Base-by-base conservation (phyloP, 2,888 invertebrate genomes). In the Tigriopus californicus region DNA sequence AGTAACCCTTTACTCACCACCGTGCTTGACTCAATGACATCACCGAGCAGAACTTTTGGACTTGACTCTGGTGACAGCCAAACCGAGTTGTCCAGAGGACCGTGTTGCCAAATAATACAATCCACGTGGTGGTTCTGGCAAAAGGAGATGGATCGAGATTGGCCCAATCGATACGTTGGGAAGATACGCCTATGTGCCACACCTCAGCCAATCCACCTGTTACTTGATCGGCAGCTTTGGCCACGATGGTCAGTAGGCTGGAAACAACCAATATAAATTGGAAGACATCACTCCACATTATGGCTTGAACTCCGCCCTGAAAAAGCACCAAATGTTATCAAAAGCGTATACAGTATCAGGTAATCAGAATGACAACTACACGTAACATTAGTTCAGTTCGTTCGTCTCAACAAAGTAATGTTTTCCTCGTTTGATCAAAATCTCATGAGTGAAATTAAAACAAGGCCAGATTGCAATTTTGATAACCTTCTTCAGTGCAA, bases 91-190 rank as follows among this genome's bases (percentile, higher is more conserved):
- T 22, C 20, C 15, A 15, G 20, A 49, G 49, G 20, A 49, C 11
- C 5, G 22, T 22, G 13, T 49, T 18, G 15, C 49, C 49, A 49
- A 18, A 49, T 20, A 49, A 49, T 4, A 49, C 22, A 22, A 18
- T 22, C 49, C 15, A 49, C 13, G 49, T 49, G 5, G 49, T 49
- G 11, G 15, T 49, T 12, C 11, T 12, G 2, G 49, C 22, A 22
- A 49, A 49, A 6, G 49, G 49, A 5, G 49, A 49, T 3, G 49
- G 49, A 49, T 49, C 49, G 20, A 18, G 22, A 49, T 49, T 49
- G 15, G 49, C 49, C 49, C 49, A 49, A 20, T 49, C 20, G 13
- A 49, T 22, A 13, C 49, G 15, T 20, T 22, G 13, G 12, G 49
- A 20, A 5, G 49, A 18, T 5, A 20, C 49, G 22, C 22, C 22